Conservation (phyloP, 2,888 invertebrate species). For the Isoperla grammatica region DNA sequence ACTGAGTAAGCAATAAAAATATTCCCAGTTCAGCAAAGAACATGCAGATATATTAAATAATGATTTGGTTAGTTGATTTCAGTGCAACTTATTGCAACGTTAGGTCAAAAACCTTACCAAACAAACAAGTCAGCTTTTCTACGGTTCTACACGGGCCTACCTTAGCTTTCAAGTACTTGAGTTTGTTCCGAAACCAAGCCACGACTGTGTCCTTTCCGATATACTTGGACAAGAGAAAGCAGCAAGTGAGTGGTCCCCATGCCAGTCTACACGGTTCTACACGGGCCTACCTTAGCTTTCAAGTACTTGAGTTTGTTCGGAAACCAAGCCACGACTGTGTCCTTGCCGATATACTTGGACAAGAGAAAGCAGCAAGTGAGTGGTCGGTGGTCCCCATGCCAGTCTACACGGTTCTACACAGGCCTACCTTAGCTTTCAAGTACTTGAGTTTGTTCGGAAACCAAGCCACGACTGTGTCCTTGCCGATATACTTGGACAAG, state of each 20-base stretch:
- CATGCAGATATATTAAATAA: too few species aligned
- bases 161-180: constrained; percentile 42
- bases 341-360: constrained; percentile 45
- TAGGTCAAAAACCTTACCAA: too few species aligned
- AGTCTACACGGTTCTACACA: too few species aligned
- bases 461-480: constrained; percentile 40
- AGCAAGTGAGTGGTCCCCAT: too few species aligned
- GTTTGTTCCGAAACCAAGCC: constrained; percentile 42
- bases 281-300: constrained; percentile 41
- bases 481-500: constrained; percentile 46
- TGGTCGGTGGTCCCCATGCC: constrained; percentile 51
- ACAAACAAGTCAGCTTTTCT: too few species aligned
- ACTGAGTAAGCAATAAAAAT: too few species aligned
- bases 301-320: constrained; percentile 42
- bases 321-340: constrained; percentile 42
- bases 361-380: constrained; percentile 51
- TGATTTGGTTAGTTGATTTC: too few species aligned
- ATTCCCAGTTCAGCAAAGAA: too few species aligned
- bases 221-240: constrained; percentile 48
- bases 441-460: constrained; percentile 43
- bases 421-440: constrained; percentile 42
- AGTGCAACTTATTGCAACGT: too few species aligned
- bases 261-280: too few species aligned
- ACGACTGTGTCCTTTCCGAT: constrained; percentile 43
- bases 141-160: too few species aligned